phyloP scores from a whole-genome alignment of 2,113 vertebrate species.

The Otolemur garnettii region DNA sequence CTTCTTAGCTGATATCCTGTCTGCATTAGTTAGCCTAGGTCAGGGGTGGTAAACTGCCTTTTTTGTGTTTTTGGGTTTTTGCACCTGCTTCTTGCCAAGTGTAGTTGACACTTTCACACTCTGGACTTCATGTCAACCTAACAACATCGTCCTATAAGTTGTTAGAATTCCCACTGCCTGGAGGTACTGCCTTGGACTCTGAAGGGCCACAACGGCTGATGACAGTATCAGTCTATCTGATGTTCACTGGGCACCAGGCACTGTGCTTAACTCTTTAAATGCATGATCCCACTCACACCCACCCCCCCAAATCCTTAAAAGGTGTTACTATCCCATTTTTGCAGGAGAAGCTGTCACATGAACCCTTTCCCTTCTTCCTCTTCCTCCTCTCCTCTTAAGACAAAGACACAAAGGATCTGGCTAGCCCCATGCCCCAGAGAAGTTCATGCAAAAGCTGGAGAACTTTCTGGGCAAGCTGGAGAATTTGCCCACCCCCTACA shows the following conservation, averaged over 20 bases:
- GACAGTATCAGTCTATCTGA: accelerated
- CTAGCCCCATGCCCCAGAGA: no score
- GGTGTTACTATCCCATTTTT: neutral
- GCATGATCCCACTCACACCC: accelerated
- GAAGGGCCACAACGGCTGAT: neutral
- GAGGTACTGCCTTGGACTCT: neutral
- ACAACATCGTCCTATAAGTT: neutral
- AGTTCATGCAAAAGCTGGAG: no score
- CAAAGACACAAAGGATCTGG: no score
- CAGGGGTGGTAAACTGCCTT: neutral
- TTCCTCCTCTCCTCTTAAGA: no score
- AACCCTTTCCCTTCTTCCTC: no score
- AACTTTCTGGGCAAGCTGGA: no score
- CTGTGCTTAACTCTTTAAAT: neutral
- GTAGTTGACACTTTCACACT: no score
- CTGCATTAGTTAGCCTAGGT: neutral
- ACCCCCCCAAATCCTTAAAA: neutral
- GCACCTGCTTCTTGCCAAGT: neutral
- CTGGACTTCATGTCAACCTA: neutral
- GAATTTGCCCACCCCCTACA: no score
- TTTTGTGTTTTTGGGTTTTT: neutral
- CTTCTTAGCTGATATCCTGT: neutral
- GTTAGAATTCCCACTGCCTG: neutral
- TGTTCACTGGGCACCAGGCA: accelerated
- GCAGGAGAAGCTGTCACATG: neutral